Evolutionary conservation across 2,888 invertebrate genomes (phyloP).

Genomic region (Merodon equestris): DNA sequence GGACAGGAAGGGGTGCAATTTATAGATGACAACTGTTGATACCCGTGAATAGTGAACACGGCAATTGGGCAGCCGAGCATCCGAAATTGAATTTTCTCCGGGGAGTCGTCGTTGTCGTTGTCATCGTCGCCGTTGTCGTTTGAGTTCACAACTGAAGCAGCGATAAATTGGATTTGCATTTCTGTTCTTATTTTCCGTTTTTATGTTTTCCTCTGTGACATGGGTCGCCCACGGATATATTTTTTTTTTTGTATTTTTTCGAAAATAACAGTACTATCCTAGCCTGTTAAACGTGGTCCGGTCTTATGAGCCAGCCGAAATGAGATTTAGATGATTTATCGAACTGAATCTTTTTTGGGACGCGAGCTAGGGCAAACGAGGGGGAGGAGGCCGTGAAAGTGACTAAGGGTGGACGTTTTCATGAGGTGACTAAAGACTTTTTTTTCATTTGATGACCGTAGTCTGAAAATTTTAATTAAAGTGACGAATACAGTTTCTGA

Average conservation of each 20-base stretch:
- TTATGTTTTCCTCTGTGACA: not conserved
- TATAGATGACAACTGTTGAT: slow-evolving; percentile 67
- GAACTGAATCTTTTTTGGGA: no score
- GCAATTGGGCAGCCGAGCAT: slow-evolving; percentile 6
- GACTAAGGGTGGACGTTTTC: not conserved
- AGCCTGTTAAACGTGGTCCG: no score
- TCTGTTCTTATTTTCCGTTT: not conserved
- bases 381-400: no score
- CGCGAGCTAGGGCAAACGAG: no score
- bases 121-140: no score
- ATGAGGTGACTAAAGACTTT: slow-evolving; percentile 1
- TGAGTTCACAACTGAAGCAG: slow-evolving; percentile 27
- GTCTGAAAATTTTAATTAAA: no score
- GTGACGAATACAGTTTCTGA: no score
- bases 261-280: no score
- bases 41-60: slow-evolving; percentile 36
- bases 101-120: slow-evolving; percentile 1
- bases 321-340: no score
- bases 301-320: no score
- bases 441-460: not conserved
- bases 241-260: no score
- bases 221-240: not conserved
- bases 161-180: slow-evolving; percentile 56
- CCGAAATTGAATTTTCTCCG: slow-evolving; percentile 56
- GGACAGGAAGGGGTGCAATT: slow-evolving; percentile 45